Percentiles rank a stretch among this genome's conserved stretches.
These are phyloP conservation scores for Scyliorhinus canicula DNA, from an alignment of 2,797 vertebrate species.

Conservation along the genomic window DNA sequence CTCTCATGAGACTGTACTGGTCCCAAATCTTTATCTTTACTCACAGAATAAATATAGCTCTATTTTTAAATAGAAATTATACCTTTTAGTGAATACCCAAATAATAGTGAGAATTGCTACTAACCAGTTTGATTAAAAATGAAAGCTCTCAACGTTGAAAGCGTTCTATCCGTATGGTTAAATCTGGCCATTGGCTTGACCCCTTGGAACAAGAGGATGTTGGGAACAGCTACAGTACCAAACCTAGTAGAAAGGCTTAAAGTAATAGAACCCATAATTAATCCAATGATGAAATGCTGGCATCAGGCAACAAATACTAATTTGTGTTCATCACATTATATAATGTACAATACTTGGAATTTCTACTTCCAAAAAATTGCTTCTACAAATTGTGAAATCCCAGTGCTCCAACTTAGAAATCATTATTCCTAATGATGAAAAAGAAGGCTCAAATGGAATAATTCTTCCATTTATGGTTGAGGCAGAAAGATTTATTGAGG, in stretches of 20 bases:
- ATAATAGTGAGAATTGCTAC: slow-evolving; percentile 42
- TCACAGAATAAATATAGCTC: not conserved
- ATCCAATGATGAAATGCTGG: not conserved
- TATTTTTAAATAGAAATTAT: not conserved
- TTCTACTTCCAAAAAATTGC: not conserved
- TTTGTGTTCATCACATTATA: not conserved
- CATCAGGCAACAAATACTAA: not conserved
- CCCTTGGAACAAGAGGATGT: slow-evolving; percentile 94
- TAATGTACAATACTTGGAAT: not conserved
- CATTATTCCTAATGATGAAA: not conserved
- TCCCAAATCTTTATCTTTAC: not conserved
- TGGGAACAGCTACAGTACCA: slow-evolving; percentile 93
- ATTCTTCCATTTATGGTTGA: not conserved
- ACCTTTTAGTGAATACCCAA: not conserved
- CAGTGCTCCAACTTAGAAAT: not conserved
- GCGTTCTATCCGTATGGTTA: slow-evolving; percentile 86
- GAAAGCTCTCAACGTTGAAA: slow-evolving; percentile 82
- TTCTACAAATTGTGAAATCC: not conserved
- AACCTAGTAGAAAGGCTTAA: slow-evolving; percentile 90
- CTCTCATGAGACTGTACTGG: not conserved
- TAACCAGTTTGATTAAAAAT: slow-evolving; percentile 92
- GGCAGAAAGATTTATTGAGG: not conserved
- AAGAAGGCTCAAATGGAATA: not conserved
- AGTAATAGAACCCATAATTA: slow-evolving; percentile 38
- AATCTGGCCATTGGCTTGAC: slow-evolving; percentile 96